A percentile compares a stretch with the other conserved stretches of the same genome.
Evolutionary conservation across 2,797 vertebrate species (phyloP).

Genomic region (Centroberyx gerrardi): DNA sequence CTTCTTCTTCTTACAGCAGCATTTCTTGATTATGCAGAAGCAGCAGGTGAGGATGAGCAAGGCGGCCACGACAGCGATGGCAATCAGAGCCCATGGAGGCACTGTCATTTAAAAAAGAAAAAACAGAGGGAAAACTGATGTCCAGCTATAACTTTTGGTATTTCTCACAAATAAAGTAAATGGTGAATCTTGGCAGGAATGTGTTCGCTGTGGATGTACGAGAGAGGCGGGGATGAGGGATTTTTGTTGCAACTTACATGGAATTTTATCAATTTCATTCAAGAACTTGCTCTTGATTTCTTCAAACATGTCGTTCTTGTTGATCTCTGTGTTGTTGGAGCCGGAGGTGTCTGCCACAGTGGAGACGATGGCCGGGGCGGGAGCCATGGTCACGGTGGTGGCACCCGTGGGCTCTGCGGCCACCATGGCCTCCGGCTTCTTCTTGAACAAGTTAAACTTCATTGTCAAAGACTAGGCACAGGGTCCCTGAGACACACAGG

Average conservation of each 20-base stretch:
- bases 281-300: slow-evolving; percentile 94
- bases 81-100: slow-evolving; percentile 96
- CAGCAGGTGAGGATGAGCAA: slow-evolving; percentile 96
- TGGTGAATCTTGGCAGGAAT: neutral
- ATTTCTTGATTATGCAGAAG: slow-evolving; percentile 99
- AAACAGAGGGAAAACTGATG: slow-evolving; percentile 7
- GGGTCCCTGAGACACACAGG: slow-evolving; percentile 67
- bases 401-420: slow-evolving; percentile 80
- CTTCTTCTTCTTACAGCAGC: slow-evolving; percentile 99
- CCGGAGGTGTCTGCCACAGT: slow-evolving; percentile 88
- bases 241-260: slow-evolving; percentile 86
- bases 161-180: neutral
- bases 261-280: slow-evolving; percentile 96
- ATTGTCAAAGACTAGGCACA: slow-evolving; percentile 78
- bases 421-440: slow-evolving; percentile 76
- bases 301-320: slow-evolving; percentile 91
- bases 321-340: slow-evolving; percentile 84
- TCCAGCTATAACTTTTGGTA: neutral
- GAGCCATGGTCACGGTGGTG: slow-evolving; percentile 72
- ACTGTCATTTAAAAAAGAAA: slow-evolving; percentile 81
- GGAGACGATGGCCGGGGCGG: slow-evolving; percentile 73
- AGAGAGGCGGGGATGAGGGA: neutral
- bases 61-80: slow-evolving; percentile 93
- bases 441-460: slow-evolving; percentile 87
- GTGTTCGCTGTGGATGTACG: neutral